Percentiles rank a stretch among this genome's conserved stretches.
Evolutionary conservation across 2,113 vertebrate genomes (phyloP).

Genomic region (Paracanthobrama guichenoti): DNA sequence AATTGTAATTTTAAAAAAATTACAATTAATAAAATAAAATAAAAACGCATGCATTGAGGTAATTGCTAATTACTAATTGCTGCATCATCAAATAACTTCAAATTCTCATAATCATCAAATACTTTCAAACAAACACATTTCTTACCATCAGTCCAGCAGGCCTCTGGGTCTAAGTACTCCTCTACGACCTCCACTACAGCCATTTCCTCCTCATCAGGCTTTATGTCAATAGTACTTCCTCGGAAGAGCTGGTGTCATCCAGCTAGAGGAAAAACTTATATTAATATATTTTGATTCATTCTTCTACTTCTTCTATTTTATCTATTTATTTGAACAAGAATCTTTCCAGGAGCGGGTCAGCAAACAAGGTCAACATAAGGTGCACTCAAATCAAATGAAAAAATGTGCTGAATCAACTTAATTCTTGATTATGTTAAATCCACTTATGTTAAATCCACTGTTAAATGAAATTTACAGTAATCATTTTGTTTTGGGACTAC

Average conservation of each 20-base stretch:
- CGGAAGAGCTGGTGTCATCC: conserved; percentile 95
- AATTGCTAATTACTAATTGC: too few species aligned
- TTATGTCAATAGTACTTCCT: conserved; percentile 97
- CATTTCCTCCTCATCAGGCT: conserved; percentile 90
- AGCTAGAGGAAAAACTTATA: conserved; percentile 76
- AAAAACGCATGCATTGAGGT: too few species aligned
- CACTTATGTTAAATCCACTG: too few species aligned
- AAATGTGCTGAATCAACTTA: too few species aligned
- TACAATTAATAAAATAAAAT: too few species aligned
- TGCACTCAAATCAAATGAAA: too few species aligned
- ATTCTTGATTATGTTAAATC: too few species aligned
- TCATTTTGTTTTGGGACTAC: too few species aligned
- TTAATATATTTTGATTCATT: conserved; percentile 46
- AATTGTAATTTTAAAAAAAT: too few species aligned
- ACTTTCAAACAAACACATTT: background rate
- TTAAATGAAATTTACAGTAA: too few species aligned
- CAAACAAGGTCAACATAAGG: conserved; percentile 5
- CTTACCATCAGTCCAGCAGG: conserved; percentile 94
- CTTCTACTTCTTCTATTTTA: conserved; percentile 67
- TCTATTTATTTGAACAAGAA: background rate
- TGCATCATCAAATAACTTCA: too few species aligned
- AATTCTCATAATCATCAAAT: background rate
- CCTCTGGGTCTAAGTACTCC: conserved; percentile 95
- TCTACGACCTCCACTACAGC: conserved; percentile 92
- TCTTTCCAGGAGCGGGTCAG: background rate